A percentile compares a stretch with the other conserved stretches of the same genome.
phyloP scores from a whole-genome alignment of 2,113 vertebrate genomes.

The Lagenorhynchus albirostris region DNA sequence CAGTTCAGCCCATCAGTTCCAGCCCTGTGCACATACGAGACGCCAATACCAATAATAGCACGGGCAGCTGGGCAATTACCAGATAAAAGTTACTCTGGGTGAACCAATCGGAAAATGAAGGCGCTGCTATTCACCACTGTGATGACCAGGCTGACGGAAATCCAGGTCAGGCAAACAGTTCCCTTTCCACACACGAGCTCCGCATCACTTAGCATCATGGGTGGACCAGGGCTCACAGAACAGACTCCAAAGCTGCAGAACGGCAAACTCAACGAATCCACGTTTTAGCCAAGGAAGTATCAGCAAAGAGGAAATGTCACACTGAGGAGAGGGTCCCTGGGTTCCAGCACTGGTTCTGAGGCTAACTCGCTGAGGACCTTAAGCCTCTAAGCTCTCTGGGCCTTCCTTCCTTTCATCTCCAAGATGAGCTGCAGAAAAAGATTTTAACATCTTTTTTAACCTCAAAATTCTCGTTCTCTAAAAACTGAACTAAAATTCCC shows the following conservation, averaged over 20 bases:
- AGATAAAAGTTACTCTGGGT: background rate
- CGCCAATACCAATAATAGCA: background rate
- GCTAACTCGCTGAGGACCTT: accelerated
- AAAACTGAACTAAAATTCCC: background rate
- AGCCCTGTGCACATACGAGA: background rate
- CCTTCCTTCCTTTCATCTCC: accelerated
- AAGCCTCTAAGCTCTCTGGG: background rate
- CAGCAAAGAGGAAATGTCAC: constrained; percentile 2
- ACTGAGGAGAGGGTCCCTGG: background rate
- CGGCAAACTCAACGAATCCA: background rate
- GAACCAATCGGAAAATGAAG: background rate
- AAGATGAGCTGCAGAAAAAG: accelerated
- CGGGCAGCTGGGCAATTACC: accelerated
- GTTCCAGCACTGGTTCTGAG: accelerated
- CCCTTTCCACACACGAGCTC: background rate
- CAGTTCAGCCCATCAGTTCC: background rate
- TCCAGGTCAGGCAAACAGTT: background rate
- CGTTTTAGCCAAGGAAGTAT: background rate
- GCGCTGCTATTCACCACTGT: background rate
- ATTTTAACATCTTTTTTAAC: background rate
- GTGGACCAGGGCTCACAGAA: background rate
- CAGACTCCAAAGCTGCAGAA: background rate
- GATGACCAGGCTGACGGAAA: background rate
- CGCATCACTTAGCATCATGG: background rate
- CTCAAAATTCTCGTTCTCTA: background rate